A percentile compares a stretch with the other conserved stretches of the same genome.
Evolutionary conservation across 2,888 invertebrate genomes (phyloP).

Genomic region (Cartodere bifasciata): DNA sequence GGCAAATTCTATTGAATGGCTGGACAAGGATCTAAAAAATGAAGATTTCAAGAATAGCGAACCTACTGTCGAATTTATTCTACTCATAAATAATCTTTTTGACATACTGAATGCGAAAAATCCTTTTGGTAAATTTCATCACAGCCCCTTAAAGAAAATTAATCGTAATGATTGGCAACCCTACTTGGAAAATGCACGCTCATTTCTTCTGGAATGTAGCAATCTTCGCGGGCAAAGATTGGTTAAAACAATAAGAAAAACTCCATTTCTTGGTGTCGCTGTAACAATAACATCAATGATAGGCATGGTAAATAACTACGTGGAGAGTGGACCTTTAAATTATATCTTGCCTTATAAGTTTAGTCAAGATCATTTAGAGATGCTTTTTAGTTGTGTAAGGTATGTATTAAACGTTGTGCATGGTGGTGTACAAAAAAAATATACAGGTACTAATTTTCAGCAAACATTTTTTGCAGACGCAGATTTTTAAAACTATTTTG

Average conservation of each 20-base stretch:
- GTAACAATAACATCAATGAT: no score
- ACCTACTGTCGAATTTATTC: slow-evolving; percentile 17
- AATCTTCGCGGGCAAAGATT: slow-evolving; percentile 12
- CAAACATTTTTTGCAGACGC: no score
- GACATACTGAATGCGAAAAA: slow-evolving; percentile 16
- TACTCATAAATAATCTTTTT: slow-evolving; percentile 16
- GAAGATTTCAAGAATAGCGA: slow-evolving; percentile 12
- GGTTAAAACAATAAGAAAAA: background rate
- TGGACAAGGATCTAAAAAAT: slow-evolving; percentile 9
- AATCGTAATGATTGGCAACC: slow-evolving; percentile 1
- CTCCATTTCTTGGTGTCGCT: no score
- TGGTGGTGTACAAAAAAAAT: no score
- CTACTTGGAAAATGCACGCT: background rate
- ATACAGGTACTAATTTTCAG: no score
- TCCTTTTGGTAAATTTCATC: slow-evolving; percentile 3
- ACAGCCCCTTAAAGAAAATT: slow-evolving; percentile 1
- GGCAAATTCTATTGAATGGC: slow-evolving; percentile 13
- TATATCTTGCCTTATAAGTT: slow-evolving; percentile 15
- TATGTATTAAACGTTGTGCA: no score
- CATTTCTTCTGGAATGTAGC: slow-evolving; percentile 1
- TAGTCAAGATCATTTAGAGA: slow-evolving; percentile 14
- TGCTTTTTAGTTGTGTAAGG: slow-evolving; percentile 10
- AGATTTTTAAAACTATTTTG: no score
- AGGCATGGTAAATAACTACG: slow-evolving; percentile 4
- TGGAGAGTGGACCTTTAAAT: background rate